Evolutionary conservation across 2,113 vertebrate species (phyloP).

Genomic region (Speoplatyrhinus poulsoni): DNA sequence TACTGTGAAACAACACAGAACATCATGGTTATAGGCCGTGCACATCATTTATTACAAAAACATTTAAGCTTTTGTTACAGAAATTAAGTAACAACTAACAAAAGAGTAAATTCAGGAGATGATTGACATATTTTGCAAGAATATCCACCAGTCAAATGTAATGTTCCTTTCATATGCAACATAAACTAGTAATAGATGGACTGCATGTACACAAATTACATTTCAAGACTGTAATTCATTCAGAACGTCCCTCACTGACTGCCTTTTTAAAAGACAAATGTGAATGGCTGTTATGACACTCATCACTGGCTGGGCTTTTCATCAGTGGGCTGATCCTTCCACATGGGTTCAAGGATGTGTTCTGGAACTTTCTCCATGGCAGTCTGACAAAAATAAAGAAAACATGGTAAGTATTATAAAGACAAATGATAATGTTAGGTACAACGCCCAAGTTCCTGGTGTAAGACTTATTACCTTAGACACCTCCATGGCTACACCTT

Average conservation of each 20-base stretch:
- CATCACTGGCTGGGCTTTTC: conserved; percentile 53
- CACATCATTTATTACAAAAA: no score
- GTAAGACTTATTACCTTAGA: conserved; percentile 79
- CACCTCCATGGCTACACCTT: conserved; percentile 95
- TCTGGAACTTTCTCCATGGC: conserved; percentile 87
- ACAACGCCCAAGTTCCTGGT: neutral
- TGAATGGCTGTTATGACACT: neutral
- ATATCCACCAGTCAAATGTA: no score
- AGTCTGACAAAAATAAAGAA: conserved; percentile 72
- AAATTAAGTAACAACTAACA: no score
- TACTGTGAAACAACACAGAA: no score
- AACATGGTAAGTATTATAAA: conserved; percentile 10
- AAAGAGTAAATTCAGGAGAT: no score
- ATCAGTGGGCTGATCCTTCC: conserved; percentile 73
- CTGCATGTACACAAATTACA: neutral
- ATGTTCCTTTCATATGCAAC: neutral
- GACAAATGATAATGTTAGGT: conserved; percentile 1
- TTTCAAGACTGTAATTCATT: neutral
- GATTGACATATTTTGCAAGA: no score
- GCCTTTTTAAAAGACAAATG: neutral
- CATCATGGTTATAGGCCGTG: no score
- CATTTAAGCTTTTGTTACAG: no score
- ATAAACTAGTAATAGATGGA: no score
- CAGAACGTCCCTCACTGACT: neutral
- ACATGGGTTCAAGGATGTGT: conserved; percentile 87